Evolutionary conservation across 2,888 invertebrate genomes (phyloP).

Genomic region (Smittia sp.): DNA sequence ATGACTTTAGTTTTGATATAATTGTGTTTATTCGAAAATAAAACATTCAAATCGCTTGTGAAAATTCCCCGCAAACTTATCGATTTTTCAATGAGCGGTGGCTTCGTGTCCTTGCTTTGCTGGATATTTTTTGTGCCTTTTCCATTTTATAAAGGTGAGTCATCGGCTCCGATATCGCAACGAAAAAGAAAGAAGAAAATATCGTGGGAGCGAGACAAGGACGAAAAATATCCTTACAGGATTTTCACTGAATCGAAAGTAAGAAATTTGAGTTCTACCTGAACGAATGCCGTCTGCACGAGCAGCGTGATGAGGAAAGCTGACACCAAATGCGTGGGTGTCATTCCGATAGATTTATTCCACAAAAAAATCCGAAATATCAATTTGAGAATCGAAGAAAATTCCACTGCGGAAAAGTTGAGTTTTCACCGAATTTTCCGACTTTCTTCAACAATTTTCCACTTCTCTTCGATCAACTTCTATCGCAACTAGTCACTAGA

Average conservation of each 20-base stretch:
- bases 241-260: slow-evolving; percentile 5
- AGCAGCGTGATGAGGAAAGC: slow-evolving; percentile 15
- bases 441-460: slow-evolving; percentile 5
- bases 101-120: slow-evolving; percentile 17
- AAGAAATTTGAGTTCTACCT: slow-evolving; percentile 28
- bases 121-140: background rate
- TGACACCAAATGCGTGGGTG: slow-evolving; percentile 36
- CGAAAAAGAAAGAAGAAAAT: background rate
- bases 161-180: background rate
- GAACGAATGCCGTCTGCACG: slow-evolving; percentile 9
- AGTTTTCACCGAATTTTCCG: slow-evolving; percentile 20
- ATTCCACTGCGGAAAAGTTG: slow-evolving; percentile 32
- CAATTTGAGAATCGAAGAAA: slow-evolving; percentile 19
- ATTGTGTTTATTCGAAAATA: background rate
- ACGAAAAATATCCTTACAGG: slow-evolving; percentile 30
- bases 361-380: slow-evolving; percentile 30
- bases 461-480: background rate
- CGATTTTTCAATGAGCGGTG: slow-evolving; percentile 13
- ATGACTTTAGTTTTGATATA: slow-evolving; percentile 19
- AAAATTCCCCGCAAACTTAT: slow-evolving; percentile 3
- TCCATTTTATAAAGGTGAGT: slow-evolving; percentile 16
- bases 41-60: background rate
- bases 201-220: slow-evolving; percentile 34
- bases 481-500: background rate
- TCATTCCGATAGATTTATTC: slow-evolving; percentile 37